Evolutionary conservation across 2,888 invertebrate genomes (phyloP).

Genomic region (Yponomeuta plumbellus): DNA sequence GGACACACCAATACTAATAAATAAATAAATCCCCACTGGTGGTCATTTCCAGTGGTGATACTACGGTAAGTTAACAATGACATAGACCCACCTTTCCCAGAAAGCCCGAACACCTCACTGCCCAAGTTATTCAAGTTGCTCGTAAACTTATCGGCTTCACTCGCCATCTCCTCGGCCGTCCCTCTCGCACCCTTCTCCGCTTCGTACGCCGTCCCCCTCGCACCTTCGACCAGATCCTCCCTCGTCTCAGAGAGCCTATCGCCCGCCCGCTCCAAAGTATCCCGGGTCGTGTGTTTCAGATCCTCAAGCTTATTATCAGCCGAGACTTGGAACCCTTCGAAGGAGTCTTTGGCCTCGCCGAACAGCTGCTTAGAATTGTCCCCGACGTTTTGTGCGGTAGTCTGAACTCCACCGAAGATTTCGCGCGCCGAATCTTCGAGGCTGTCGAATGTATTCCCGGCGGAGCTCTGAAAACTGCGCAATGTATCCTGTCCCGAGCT

Average conservation of each 20-base stretch:
- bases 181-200: constrained; percentile 33
- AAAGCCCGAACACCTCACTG: constrained; percentile 64
- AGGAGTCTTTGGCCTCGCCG: constrained; percentile 50
- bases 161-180: constrained; percentile 40
- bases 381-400: constrained; percentile 38
- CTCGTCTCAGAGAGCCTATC: constrained; percentile 45
- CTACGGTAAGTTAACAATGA: background rate
- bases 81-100: constrained; percentile 58
- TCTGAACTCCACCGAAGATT: constrained; percentile 44
- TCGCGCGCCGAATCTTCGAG: constrained; percentile 62
- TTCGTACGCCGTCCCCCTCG: constrained; percentile 36
- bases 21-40: too few species aligned
- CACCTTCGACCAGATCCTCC: constrained; percentile 31
- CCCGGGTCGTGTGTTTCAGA: constrained; percentile 45
- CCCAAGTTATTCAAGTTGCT: constrained; percentile 66
- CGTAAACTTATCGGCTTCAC: constrained; percentile 60
- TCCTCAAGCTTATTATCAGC: constrained; percentile 66
- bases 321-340: constrained; percentile 67
- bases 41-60: too few species aligned
- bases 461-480: constrained; percentile 69
- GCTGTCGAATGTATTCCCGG: constrained; percentile 68
- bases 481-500: constrained; percentile 64
- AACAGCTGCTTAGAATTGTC: constrained; percentile 52
- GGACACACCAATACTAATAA: too few species aligned
- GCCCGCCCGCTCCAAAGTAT: constrained; percentile 43